These are phyloP conservation scores for Simalia tracyae DNA, from an alignment of 2,797 vertebrate genomes.

Conservation along the genomic window DNA sequence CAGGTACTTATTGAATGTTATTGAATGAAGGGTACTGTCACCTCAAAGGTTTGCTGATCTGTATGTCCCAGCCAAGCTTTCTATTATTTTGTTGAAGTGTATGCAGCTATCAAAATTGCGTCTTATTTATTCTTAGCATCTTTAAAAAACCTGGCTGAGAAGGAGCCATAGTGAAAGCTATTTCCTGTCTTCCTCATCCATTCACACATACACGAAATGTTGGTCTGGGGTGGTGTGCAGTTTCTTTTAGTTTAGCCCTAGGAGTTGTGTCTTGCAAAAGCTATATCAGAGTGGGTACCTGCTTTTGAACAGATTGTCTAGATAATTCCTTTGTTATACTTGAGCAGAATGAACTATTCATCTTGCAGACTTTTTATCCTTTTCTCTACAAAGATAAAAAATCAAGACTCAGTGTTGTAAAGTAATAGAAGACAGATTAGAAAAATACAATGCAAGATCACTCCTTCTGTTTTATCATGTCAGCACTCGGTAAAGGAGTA, in stretches of 20 bases:
- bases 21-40: background rate
- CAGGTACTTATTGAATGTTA: background rate
- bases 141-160: background rate
- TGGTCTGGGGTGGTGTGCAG: background rate
- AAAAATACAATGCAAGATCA: constrained; percentile 4
- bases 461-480: constrained; percentile 38
- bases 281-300: background rate
- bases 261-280: background rate
- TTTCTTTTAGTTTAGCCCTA: background rate
- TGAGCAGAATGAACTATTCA: background rate
- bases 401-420: constrained; percentile 21
- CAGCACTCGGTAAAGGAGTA: constrained; percentile 48
- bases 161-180: background rate
- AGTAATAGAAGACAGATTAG: constrained; percentile 37
- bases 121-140: background rate
- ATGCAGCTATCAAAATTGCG: background rate
- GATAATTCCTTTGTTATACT: background rate
- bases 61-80: background rate
- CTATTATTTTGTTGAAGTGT: background rate
- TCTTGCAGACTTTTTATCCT: constrained; percentile 3
- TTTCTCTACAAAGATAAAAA: constrained; percentile 12
- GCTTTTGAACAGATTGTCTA: background rate
- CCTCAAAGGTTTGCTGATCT: background rate
- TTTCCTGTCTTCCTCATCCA: background rate
- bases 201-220: background rate